Percentiles rank a stretch among this genome's conserved stretches.
Evolutionary conservation across 2,888 invertebrate species (phyloP).

Genomic region (Aphodius granarius): DNA sequence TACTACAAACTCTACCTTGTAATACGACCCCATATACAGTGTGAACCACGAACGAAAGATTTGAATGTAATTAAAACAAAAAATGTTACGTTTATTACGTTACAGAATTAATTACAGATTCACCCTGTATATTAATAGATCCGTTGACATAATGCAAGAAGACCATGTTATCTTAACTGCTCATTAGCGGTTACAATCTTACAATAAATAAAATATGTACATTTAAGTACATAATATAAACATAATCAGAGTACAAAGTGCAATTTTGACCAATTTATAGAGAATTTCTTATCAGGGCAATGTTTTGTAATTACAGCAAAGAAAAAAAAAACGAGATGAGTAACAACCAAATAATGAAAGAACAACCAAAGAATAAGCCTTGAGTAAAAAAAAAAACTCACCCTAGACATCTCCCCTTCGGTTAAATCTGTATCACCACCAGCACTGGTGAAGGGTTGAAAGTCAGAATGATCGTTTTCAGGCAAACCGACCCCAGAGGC

Average conservation of each 20-base stretch:
- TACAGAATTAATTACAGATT: no score
- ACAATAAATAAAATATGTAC: background rate
- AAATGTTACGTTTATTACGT: no score
- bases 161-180: background rate
- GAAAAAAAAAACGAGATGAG: background rate
- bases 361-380: background rate
- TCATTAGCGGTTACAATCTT: background rate
- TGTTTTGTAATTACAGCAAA: background rate
- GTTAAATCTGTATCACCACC: background rate
- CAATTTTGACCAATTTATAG: background rate
- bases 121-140: background rate
- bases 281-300: background rate
- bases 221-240: background rate
- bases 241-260: background rate
- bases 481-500: slow-evolving; percentile 40
- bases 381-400: background rate
- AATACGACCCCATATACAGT: background rate
- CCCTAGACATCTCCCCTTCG: slow-evolving; percentile 11
- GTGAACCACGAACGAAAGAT: background rate
- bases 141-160: background rate
- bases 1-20: background rate
- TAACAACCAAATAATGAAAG: no score
- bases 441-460: background rate
- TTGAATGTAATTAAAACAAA: no score
- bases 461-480: slow-evolving; percentile 11